Evolutionary conservation across 1,140 invertebrate genomes (phyloP).

Genomic region (Lanistes nyassanus): DNA sequence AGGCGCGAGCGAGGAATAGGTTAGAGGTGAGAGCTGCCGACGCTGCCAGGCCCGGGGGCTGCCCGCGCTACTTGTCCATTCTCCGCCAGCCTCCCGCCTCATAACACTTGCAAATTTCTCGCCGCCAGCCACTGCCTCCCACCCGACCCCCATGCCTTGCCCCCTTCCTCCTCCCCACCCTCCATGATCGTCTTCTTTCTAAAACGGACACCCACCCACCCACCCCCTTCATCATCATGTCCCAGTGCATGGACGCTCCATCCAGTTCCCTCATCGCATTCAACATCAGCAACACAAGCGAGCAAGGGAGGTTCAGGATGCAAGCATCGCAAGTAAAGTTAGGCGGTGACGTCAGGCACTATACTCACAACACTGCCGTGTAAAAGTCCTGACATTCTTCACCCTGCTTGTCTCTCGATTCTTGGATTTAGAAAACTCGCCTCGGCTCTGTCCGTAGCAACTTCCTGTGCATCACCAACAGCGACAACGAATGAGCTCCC

Average conservation of each 20-base stretch:
- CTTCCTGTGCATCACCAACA: no score
- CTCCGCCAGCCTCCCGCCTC: constrained; percentile 24
- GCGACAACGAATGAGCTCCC: no score
- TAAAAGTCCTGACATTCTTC: no score
- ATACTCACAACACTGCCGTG: no score
- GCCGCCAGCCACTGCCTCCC: constrained; percentile 13
- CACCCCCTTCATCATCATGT: neutral
- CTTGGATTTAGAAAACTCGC: no score
- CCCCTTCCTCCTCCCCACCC: neutral
- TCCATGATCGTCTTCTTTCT: neutral
- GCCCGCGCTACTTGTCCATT: constrained; percentile 30
- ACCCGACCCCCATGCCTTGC: neutral
- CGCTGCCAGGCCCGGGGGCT: constrained; percentile 7
- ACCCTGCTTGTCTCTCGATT: no score
- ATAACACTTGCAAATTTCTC: constrained; percentile 34
- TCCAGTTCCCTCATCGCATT: no score
- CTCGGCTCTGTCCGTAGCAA: no score
- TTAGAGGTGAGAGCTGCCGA: constrained; percentile 10
- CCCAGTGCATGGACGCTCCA: no score
- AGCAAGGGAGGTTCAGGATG: no score
- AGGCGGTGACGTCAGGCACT: no score
- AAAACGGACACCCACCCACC: neutral
- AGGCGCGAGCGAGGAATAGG: constrained; percentile 21
- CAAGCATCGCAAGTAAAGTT: no score
- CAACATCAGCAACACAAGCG: neutral